A percentile compares a stretch with the other conserved stretches of the same genome.
phyloP scores from a whole-genome alignment of 2,113 vertebrate genomes.

The human (Homo sapiens) region DNA sequence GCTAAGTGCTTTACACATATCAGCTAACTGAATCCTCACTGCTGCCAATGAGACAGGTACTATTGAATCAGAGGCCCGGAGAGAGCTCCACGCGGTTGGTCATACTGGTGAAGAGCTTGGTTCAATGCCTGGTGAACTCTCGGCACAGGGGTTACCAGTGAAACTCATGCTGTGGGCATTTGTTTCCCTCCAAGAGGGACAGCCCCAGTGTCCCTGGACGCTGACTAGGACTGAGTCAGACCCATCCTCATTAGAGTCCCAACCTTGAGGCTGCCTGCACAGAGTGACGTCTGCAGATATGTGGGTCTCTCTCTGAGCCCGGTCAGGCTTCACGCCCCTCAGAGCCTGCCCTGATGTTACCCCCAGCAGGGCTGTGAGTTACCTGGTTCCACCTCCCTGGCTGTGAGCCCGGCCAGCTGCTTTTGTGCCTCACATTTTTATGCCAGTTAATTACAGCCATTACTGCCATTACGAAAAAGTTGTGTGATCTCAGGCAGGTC shows the following conservation, averaged over 20 bases:
- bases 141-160: not conserved
- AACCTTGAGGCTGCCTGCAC: fast-evolving
- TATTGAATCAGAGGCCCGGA: not conserved
- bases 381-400: not conserved
- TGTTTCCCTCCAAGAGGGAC: not conserved
- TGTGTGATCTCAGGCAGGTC: not conserved
- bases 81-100: fast-evolving
- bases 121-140: not conserved
- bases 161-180: fast-evolving
- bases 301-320: not conserved
- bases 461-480: slow-evolving; percentile 1
- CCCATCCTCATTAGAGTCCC: not conserved
- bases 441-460: slow-evolving; percentile 53
- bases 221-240: not conserved
- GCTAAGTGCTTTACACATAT: not conserved
- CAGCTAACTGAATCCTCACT: not conserved
- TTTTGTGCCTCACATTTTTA: not conserved
- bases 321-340: not conserved
- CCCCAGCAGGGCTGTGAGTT: not conserved
- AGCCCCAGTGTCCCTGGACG: not conserved
- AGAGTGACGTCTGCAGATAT: not conserved
- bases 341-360: not conserved
- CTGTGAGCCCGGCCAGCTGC: not conserved
- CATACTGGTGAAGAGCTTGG: not conserved
- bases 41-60: not conserved